Percentiles rank a stretch among this genome's conserved stretches.
Conservation (phyloP, 2,888 invertebrate species). For the Lithophane leautieri region DNA sequence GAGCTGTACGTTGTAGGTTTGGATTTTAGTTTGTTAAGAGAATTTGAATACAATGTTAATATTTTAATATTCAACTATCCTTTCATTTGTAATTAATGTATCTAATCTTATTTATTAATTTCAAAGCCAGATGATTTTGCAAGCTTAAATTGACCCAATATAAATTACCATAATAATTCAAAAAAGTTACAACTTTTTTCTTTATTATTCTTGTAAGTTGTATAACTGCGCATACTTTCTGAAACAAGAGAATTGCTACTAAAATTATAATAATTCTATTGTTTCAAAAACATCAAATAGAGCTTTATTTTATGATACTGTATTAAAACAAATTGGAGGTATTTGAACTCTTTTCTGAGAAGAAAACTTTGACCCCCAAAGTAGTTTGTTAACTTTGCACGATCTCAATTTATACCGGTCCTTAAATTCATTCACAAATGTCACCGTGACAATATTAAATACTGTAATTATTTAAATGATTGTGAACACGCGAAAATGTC, state of each 20-base stretch:
- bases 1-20: not conserved
- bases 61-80: not conserved
- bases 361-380: constrained; percentile 11
- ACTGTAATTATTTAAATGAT: constrained; percentile 50
- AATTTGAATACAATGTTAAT: not conserved
- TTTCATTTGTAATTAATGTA: not conserved
- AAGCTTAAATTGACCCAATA: too few species aligned
- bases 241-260: constrained; percentile 1
- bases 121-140: not conserved
- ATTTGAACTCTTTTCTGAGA: constrained; percentile 34
- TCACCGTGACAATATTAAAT: constrained; percentile 39
- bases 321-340: constrained; percentile 33
- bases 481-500: constrained; percentile 57
- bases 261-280: constrained; percentile 4
- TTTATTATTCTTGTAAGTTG: not conserved
- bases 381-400: constrained; percentile 22
- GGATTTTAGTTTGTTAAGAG: not conserved
- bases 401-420: constrained; percentile 4
- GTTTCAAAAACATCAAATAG: constrained; percentile 10
- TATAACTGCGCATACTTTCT: not conserved
- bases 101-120: too few species aligned
- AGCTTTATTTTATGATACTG: constrained; percentile 4
- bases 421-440: constrained; percentile 40
- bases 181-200: not conserved
- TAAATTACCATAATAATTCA: not conserved